Evolutionary conservation across 2,888 invertebrate species (phyloP), one percentile per base, ranked within the genome.

Genomic region (Dicyrtoma fusca): DNA sequence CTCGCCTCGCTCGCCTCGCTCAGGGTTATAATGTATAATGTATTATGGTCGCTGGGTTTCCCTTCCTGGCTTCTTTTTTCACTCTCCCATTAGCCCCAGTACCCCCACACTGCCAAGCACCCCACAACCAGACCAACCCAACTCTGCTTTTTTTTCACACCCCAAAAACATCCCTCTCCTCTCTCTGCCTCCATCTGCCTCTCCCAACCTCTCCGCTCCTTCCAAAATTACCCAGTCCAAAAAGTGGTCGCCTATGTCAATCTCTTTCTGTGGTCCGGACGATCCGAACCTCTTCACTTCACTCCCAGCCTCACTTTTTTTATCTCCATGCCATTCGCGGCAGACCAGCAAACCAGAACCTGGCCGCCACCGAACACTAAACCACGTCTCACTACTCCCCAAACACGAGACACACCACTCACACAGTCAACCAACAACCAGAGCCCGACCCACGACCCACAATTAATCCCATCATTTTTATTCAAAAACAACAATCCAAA

Each of bases 121-220:
- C 8, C 34, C 34, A 34, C 34, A n/a, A n/a, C n/a, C n/a, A n/a
- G n/a, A n/a, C n/a, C n/a, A n/a, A 34, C 34, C 8, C 34, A 5
- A 34, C 34, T 34, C 34, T 34, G 8, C 34, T 34, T 57, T 72
- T 75, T 76, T 74, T 78, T 78, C 76, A 76, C 78, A 76, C 76
- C 76, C 76, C 76, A 76, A 75, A 74, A 75, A 74, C 76, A 76
- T 75, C 76, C 76, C 76, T 75, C 76, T 69, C n/a, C n/a, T n/a
- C n/a, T 69, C 59, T 71, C 45, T 64, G 69, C 64, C 23, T n/a
- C 21, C 63, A 21, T 17, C 66, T 55, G n/a, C n/a, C n/a, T n/a
- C n/a, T n/a, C n/a, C n/a, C n/a, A n/a, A n/a, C n/a, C n/a, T n/a
- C n/a, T 65, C 45, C 66, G 72, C 72, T 72, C 68, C 69, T 69